Conservation (phyloP, 2,113 vertebrate species). For the Diphyllodes magnificus region DNA sequence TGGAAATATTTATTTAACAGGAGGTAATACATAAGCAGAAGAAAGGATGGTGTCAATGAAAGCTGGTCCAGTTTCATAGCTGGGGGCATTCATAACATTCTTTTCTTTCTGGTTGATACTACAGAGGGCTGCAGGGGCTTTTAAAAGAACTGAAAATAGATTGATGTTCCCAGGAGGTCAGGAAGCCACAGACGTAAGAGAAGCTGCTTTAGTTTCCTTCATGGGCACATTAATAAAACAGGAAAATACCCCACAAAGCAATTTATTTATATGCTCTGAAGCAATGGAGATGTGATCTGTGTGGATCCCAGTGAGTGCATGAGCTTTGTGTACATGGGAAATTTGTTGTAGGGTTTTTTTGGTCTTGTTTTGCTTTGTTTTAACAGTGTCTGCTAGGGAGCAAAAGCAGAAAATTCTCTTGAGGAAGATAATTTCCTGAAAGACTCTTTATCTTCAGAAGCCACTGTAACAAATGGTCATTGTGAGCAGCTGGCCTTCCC, state of each 20-base stretch:
- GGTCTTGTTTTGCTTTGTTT: neutral
- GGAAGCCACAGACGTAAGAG: neutral
- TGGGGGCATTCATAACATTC: neutral
- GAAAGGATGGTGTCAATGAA: neutral
- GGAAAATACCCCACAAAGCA: neutral
- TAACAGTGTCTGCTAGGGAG: neutral
- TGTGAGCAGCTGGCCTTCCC: neutral
- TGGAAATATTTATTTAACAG: neutral
- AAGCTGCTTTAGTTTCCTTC: neutral
- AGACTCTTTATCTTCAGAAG: neutral
- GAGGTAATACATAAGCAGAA: neutral
- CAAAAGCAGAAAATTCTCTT: neutral
- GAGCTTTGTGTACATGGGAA: accelerated
- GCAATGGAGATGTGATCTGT: neutral
- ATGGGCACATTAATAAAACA: neutral
- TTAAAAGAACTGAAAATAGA: neutral
- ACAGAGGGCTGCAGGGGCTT: neutral
- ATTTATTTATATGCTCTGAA: neutral
- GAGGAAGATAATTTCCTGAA: neutral
- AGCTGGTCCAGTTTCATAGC: neutral
- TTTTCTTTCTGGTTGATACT: neutral
- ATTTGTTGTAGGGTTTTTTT: neutral
- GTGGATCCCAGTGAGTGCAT: neutral
- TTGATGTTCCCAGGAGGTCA: neutral
- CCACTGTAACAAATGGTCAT: neutral